Conservation (phyloP, 2,113 vertebrate species). For the Callopanchax toddi region DNA sequence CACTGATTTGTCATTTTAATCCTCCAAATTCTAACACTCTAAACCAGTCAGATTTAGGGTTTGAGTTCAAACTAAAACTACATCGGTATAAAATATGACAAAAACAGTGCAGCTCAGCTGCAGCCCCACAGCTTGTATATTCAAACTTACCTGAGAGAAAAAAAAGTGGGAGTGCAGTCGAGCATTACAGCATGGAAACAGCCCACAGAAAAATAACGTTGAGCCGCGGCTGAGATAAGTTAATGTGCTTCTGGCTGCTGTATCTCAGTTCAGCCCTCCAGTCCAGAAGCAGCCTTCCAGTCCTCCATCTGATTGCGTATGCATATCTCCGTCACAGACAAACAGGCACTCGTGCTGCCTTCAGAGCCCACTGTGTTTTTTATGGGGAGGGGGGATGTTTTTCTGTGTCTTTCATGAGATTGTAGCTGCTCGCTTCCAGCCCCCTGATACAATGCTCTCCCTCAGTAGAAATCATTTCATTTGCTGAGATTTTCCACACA, state of each 20-base stretch:
- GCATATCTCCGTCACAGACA: conserved; percentile 62
- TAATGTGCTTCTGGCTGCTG: conserved; percentile 33
- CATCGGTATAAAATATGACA: conserved; percentile 10
- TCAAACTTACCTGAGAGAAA: conserved; percentile 24
- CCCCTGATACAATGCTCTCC: conserved; percentile 38
- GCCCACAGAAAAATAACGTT: conserved; percentile 25
- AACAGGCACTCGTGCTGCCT: conserved; percentile 42
- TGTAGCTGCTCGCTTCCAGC: conserved; percentile 36
- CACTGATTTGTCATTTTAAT: neutral
- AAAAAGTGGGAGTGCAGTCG: conserved; percentile 10
- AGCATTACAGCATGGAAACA: conserved; percentile 17
- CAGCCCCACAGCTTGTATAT: conserved; percentile 18
- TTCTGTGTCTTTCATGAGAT: conserved; percentile 42
- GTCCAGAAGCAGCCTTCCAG: conserved; percentile 34
- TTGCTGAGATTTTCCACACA: conserved; percentile 49
- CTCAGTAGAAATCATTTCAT: conserved; percentile 60
- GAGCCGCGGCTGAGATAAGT: conserved; percentile 53
- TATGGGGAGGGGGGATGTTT: conserved; percentile 1
- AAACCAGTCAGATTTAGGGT: neutral
- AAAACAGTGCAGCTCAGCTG: neutral
- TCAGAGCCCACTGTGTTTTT: conserved; percentile 40
- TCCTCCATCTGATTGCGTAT: conserved; percentile 46
- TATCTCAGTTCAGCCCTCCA: conserved; percentile 34
- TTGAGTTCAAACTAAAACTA: neutral
- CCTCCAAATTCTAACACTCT: neutral